Percentiles rank a stretch among this genome's conserved stretches.
Evolutionary conservation across 2,113 vertebrate genomes (phyloP).

Genomic region (Nyctereutes procyonoides): DNA sequence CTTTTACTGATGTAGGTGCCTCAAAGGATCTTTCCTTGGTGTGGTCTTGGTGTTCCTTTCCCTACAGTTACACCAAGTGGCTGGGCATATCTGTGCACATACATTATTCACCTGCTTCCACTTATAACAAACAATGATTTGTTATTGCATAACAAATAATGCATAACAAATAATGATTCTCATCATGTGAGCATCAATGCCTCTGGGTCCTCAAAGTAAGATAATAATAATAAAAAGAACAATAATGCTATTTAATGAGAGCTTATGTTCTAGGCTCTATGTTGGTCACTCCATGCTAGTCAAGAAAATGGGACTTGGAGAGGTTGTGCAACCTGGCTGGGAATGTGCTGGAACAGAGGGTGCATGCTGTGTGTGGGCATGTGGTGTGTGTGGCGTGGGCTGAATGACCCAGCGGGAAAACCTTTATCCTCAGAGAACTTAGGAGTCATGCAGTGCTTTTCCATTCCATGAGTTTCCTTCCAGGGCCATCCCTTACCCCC

Average conservation of each 20-base stretch:
- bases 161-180: fast-evolving
- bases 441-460: neutral
- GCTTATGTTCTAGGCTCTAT: neutral
- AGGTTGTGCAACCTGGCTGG: neutral
- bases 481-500: fast-evolving
- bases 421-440: neutral
- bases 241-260: fast-evolving
- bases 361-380: neutral
- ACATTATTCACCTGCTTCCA: fast-evolving
- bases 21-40: too few relatives aligned
- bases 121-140: fast-evolving
- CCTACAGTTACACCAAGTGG: fast-evolving
- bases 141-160: fast-evolving
- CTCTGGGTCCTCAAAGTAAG: neutral
- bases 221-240: neutral
- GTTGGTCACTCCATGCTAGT: neutral
- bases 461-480: neutral
- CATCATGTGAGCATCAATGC: neutral
- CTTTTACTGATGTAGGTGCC: neutral
- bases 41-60: neutral
- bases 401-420: neutral
- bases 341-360: neutral
- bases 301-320: neutral
- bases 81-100: fast-evolving
- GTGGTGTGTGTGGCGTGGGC: neutral